A percentile compares a stretch with the other conserved stretches of the same genome.
Conservation (phyloP, 2,797 vertebrate species). For the Eptatretus atami region DNA sequence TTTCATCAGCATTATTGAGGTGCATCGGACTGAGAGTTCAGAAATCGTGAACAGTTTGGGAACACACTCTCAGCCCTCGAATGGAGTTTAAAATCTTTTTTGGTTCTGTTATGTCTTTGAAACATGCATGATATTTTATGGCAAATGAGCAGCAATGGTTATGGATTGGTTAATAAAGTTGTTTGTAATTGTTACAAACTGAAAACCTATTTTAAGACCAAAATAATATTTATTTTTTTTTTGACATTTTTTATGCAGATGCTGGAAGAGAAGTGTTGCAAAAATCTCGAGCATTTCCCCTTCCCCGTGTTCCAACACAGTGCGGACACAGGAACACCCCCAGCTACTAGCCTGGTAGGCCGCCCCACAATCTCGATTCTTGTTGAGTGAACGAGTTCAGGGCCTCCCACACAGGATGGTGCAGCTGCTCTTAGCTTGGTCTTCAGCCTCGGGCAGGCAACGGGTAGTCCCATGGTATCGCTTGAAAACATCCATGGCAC, state of each 20-base stretch:
- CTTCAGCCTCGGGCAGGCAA: slow-evolving; percentile 70
- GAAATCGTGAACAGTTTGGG: too few relatives aligned
- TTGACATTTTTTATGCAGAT: slow-evolving; percentile 15
- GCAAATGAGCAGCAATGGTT: too few relatives aligned
- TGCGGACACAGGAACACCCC: slow-evolving; percentile 43
- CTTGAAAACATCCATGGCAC: background rate
- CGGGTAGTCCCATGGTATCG: slow-evolving; percentile 20
- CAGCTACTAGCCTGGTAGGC: slow-evolving; percentile 32
- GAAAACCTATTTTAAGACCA: background rate
- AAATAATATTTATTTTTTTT: background rate
- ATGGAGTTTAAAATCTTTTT: too few relatives aligned
- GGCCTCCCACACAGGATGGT: slow-evolving; percentile 62
- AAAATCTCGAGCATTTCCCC: slow-evolving; percentile 55
- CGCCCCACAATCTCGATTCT: slow-evolving; percentile 2
- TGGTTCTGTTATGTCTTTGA: too few relatives aligned
- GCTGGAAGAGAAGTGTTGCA: slow-evolving; percentile 83
- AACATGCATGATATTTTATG: too few relatives aligned
- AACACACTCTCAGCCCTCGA: too few relatives aligned
- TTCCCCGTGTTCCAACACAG: slow-evolving; percentile 82
- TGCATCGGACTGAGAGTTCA: too few relatives aligned
- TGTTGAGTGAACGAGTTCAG: slow-evolving; percentile 16
- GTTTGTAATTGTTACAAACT: too few relatives aligned
- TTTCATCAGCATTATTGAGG: too few relatives aligned
- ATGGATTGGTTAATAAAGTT: too few relatives aligned
- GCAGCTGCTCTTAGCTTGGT: slow-evolving; percentile 67